Evolutionary conservation across 2,888 invertebrate species (phyloP).

Genomic region (Ectobius pallidus): DNA sequence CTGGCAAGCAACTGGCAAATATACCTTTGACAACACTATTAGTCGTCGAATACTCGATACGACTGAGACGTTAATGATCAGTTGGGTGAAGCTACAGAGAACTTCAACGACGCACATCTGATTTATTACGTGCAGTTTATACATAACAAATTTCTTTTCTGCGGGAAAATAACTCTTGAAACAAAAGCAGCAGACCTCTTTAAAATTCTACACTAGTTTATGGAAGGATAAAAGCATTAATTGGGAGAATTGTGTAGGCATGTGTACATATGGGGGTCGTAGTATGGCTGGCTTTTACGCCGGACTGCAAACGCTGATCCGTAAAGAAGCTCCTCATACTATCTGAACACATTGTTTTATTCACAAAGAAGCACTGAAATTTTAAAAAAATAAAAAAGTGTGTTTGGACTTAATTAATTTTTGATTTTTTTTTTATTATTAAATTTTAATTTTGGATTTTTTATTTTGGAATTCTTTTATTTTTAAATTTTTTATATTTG

Average conservation of each 20-base stretch:
- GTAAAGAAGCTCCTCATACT: neutral
- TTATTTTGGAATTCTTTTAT: too few species aligned
- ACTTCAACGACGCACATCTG: conserved; percentile 14
- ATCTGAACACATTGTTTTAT: conserved; percentile 24
- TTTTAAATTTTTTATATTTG: too few species aligned
- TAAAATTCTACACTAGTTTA: neutral
- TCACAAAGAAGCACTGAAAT: conserved; percentile 23
- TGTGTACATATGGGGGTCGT: conserved; percentile 20
- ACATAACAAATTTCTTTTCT: neutral
- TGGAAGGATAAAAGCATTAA: neutral
- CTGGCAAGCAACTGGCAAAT: neutral
- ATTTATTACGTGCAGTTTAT: conserved; percentile 14
- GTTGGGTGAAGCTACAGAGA: conserved; percentile 1
- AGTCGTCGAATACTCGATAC: neutral
- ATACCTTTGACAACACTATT: conserved; percentile 15
- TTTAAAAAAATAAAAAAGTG: too few species aligned
- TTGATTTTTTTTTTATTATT: too few species aligned
- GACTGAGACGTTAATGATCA: conserved; percentile 19
- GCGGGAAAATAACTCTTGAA: neutral
- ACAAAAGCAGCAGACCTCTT: conserved; percentile 16
- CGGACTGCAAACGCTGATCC: conserved; percentile 13
- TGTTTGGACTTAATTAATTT: too few species aligned
- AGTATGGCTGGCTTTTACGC: conserved; percentile 8
- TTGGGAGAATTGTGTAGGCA: conserved; percentile 8
- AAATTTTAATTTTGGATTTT: too few species aligned